A percentile compares a stretch with the other conserved stretches of the same genome.
Conservation (phyloP, 1,140 invertebrate genomes). For the Calliphora vicina region DNA sequence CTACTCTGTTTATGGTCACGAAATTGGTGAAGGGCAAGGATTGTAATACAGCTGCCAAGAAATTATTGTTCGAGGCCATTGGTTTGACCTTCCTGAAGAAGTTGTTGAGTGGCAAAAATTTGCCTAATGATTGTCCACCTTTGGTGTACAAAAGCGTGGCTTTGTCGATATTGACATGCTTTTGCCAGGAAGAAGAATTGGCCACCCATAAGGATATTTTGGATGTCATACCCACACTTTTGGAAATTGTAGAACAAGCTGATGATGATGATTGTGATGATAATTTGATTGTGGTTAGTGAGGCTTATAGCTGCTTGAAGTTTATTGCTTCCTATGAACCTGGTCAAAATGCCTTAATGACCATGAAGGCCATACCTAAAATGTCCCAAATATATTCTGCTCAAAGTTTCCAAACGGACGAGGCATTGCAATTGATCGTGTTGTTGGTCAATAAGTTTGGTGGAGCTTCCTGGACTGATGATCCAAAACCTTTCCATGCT, state of each 20-base stretch:
- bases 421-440: constrained; percentile 81
- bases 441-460: constrained; percentile 75
- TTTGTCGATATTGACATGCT: constrained; percentile 81
- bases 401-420: constrained; percentile 86
- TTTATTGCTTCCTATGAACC: constrained; percentile 76
- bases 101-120: constrained; percentile 75
- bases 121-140: constrained; percentile 83
- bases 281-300: constrained; percentile 85
- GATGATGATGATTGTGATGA: constrained; percentile 85
- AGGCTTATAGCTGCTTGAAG: constrained; percentile 85
- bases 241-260: constrained; percentile 81
- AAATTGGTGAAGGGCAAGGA: constrained; percentile 84
- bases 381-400: constrained; percentile 85
- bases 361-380: constrained; percentile 78
- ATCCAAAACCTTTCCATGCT: constrained; percentile 78
- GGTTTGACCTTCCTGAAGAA: constrained; percentile 85
- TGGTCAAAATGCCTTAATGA: constrained; percentile 78
- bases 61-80: constrained; percentile 86
- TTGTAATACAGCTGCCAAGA: constrained; percentile 74
- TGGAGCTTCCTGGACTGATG: constrained; percentile 74
- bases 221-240: constrained; percentile 78
- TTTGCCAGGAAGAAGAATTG: constrained; percentile 80
- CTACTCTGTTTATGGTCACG: constrained; percentile 88
- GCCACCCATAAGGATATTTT: constrained; percentile 83
- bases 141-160: constrained; percentile 90